Percentiles rank a stretch among this genome's conserved stretches.
Conservation (phyloP, 35 echinoderm and acorn worm species). For the Ophioderma brevispina region DNA sequence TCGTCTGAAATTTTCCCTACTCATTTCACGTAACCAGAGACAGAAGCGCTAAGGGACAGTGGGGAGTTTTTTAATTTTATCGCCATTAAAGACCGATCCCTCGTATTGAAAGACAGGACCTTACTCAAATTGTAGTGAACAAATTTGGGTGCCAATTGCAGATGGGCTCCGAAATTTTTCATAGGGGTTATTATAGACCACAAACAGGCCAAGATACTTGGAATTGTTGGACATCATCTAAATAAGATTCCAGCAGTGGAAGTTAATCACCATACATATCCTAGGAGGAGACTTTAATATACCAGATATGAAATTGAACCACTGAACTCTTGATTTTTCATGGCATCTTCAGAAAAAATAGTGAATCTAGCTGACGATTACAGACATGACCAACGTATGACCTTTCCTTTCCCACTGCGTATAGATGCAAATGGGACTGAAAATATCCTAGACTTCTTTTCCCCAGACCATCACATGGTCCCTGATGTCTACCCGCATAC, state of each 20-base stretch:
- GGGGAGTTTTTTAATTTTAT: not conserved
- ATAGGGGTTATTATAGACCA: slow-evolving; percentile 8
- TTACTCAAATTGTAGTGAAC: slow-evolving; percentile 14
- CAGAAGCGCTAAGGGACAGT: not conserved
- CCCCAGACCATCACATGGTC: slow-evolving; percentile 15
- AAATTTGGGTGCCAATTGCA: slow-evolving; percentile 3
- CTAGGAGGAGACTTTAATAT: slow-evolving; percentile 31
- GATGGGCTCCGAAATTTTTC: not conserved
- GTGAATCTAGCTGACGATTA: not conserved
- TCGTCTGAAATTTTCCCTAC: not conserved
- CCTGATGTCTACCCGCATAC: slow-evolving; percentile 22
- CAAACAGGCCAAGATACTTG: not conserved
- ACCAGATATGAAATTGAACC: not conserved
- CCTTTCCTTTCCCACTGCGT: not conserved
- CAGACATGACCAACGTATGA: not conserved
- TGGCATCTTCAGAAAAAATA: not conserved
- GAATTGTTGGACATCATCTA: too few species aligned
- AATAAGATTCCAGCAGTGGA: not conserved
- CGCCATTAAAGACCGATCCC: not conserved
- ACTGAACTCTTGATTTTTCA: not conserved
- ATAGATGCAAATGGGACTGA: not conserved
- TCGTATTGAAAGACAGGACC: not conserved
- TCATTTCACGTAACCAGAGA: slow-evolving; percentile 14
- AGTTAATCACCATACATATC: not conserved
- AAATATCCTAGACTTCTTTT: slow-evolving; percentile 1